phyloP scores from a whole-genome alignment of 2,113 vertebrate species.

The Upupa epops region DNA sequence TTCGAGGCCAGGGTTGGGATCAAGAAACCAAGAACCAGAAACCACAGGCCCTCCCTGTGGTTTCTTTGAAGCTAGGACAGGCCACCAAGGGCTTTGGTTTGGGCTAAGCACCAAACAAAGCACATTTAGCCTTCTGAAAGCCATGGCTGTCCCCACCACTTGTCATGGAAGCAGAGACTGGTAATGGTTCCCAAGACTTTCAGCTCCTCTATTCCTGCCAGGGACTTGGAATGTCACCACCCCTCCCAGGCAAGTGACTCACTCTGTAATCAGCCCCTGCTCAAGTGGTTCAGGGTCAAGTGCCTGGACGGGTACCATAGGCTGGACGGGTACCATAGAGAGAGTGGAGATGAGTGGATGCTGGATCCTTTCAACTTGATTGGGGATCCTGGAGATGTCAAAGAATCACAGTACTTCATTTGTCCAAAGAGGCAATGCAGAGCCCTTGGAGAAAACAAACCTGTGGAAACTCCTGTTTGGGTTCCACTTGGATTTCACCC shows the following conservation, averaged over 20 bases:
- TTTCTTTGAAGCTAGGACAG: neutral
- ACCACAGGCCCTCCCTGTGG: neutral
- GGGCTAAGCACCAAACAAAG: neutral
- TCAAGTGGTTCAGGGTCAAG: neutral
- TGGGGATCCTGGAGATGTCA: neutral
- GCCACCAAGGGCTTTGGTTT: neutral
- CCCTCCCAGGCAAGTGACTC: neutral
- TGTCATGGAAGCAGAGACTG: neutral
- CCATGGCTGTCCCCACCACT: neutral
- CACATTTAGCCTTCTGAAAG: neutral
- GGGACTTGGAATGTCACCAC: accelerated
- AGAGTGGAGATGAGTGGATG: neutral
- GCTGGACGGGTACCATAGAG: neutral
- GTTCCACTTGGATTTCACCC: neutral
- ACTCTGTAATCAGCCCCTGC: neutral
- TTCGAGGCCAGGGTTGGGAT: neutral
- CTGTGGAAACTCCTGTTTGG: neutral
- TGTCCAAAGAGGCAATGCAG: neutral
- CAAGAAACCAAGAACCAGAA: neutral
- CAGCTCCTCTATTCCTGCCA: neutral
- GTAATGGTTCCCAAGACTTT: neutral
- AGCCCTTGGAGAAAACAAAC: neutral
- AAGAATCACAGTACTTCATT: too few species aligned
- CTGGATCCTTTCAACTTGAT: neutral
- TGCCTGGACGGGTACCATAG: too few species aligned